phyloP scores from a whole-genome alignment of 2,797 vertebrate species.

The Macropus fuliginosus region DNA sequence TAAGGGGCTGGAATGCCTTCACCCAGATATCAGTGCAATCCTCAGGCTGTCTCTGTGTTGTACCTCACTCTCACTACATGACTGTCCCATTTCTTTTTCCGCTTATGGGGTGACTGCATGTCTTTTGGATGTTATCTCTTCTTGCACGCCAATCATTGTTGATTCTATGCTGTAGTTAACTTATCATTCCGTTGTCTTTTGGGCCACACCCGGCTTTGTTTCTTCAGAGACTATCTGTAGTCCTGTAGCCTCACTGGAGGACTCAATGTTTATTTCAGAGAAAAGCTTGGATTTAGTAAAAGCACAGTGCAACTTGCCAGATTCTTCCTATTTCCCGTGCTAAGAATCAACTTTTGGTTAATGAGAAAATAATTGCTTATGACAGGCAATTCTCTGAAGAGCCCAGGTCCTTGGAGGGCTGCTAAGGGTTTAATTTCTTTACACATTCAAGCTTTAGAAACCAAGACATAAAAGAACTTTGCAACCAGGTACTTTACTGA shows the following conservation, averaged over 20 bases:
- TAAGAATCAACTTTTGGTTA: not conserved
- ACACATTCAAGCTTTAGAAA: not conserved
- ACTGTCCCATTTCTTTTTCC: not conserved
- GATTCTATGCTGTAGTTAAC: not conserved
- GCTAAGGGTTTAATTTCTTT: not conserved
- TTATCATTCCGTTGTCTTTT: not conserved
- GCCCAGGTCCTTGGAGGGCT: not conserved
- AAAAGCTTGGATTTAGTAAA: not conserved
- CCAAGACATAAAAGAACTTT: not conserved
- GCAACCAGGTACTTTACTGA: not conserved
- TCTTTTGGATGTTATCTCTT: not conserved
- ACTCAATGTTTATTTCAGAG: not conserved
- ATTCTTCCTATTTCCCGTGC: not conserved
- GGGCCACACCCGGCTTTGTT: not conserved
- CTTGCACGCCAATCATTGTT: not conserved
- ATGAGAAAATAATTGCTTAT: constrained; percentile 14
- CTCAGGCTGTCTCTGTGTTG: not conserved
- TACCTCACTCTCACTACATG: not conserved
- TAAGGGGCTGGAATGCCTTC: not conserved
- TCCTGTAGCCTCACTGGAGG: not conserved
- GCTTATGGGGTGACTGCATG: not conserved
- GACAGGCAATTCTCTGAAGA: not conserved
- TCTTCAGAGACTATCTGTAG: not conserved
- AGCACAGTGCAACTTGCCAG: not conserved
- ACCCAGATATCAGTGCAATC: not conserved